Conservation (phyloP, 2,797 vertebrate genomes). For the Echeneis naucrates region DNA sequence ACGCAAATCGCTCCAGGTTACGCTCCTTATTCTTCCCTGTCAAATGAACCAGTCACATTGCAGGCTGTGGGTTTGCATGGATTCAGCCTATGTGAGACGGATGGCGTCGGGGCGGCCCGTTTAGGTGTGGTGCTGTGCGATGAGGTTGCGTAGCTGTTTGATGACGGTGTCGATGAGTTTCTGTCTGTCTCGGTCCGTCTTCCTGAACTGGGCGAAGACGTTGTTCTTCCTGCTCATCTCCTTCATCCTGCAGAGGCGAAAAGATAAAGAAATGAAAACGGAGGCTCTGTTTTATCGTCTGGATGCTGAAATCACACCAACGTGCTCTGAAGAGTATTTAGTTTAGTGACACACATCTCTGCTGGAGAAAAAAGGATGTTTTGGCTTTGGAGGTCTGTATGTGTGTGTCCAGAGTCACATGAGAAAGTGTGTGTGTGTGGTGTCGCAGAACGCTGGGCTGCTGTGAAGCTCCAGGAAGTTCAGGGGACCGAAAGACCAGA, state of each 20-base stretch:
- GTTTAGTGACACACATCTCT: constrained; percentile 11
- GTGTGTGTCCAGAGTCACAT: constrained; percentile 29
- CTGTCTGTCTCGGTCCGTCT: constrained; percentile 95
- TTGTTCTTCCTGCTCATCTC: constrained; percentile 95
- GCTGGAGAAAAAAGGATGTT: not conserved
- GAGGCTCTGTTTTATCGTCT: not conserved
- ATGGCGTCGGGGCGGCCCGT: not conserved
- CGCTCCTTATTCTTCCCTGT: not conserved
- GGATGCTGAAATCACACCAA: constrained; percentile 19
- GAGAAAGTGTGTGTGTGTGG: constrained; percentile 14
- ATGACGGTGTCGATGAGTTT: constrained; percentile 94
- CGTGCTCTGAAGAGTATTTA: not conserved
- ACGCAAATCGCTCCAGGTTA: not conserved
- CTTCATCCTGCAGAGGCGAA: constrained; percentile 87
- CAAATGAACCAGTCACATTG: not conserved
- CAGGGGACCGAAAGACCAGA: constrained; percentile 27
- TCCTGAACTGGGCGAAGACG: constrained; percentile 95
- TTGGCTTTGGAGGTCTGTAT: not conserved
- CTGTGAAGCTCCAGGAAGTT: constrained; percentile 45
- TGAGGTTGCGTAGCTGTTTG: constrained; percentile 94
- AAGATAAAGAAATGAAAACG: not conserved
- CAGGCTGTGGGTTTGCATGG: no score
- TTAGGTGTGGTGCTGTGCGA: constrained; percentile 88
- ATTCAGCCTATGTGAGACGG: not conserved
- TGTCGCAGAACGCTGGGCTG: constrained; percentile 33